Evolutionary conservation across 1,140 invertebrate genomes (phyloP).

Genomic region (Philopotamus ludificatus): DNA sequence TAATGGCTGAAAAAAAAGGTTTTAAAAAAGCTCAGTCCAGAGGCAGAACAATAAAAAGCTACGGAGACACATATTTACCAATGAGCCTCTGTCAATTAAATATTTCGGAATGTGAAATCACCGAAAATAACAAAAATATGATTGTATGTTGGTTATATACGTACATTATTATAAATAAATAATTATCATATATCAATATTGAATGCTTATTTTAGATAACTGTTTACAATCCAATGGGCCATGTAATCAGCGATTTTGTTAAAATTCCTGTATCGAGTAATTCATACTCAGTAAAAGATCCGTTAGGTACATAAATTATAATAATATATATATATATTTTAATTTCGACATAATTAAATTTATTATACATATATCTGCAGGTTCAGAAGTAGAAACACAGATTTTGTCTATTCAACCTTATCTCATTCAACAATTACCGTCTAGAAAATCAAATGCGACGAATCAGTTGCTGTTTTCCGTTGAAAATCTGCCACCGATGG

Average conservation of each 20-base stretch:
- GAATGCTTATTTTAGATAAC: conserved; percentile 7
- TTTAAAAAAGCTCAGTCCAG: background rate
- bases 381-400: background rate
- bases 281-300: conserved; percentile 1
- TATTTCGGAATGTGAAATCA: conserved; percentile 37
- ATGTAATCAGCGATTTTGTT: conserved; percentile 2
- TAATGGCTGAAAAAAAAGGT: background rate
- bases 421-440: conserved; percentile 57
- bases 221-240: conserved; percentile 16
- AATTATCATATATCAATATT: background rate
- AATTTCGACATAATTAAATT: background rate
- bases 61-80: background rate
- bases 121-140: conserved; percentile 62
- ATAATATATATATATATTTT: background rate
- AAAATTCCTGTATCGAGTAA: conserved; percentile 4
- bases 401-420: background rate
- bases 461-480: conserved; percentile 69
- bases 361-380: conserved; percentile 1
- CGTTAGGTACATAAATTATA: background rate
- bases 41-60: background rate
- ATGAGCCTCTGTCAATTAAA: conserved; percentile 17
- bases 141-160: conserved; percentile 52
- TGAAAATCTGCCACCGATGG: conserved; percentile 63
- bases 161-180: background rate
- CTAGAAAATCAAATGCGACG: conserved; percentile 59